Evolutionary conservation across 2,797 vertebrate species (phyloP).

Genomic region (Halcyon badia): DNA sequence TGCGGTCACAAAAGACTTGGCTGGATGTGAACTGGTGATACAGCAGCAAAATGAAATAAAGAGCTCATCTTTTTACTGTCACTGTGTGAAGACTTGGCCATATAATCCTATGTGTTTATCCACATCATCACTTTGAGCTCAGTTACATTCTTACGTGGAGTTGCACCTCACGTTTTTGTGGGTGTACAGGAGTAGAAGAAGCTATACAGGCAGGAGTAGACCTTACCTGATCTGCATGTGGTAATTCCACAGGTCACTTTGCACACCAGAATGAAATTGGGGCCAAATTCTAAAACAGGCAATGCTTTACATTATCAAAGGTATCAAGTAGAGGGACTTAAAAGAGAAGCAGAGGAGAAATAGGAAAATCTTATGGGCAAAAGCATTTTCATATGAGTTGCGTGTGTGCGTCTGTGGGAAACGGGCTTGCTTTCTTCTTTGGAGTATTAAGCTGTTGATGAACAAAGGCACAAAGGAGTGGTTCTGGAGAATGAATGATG

Average conservation of each 20-base stretch:
- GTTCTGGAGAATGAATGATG: slow-evolving; percentile 41
- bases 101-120: neutral
- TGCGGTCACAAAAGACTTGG: neutral
- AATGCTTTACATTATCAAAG: neutral
- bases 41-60: neutral
- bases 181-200: neutral
- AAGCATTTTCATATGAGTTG: neutral
- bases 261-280: neutral
- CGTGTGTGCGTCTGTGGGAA: neutral
- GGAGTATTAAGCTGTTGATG: neutral
- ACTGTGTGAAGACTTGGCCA: neutral
- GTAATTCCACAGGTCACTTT: neutral
- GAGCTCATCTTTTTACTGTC: neutral
- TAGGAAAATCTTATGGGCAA: neutral
- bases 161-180: neutral
- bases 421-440: neutral
- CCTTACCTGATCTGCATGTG: neutral
- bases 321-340: neutral
- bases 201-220: neutral
- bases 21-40: neutral
- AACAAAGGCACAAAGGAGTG: slow-evolving; percentile 5
- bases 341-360: neutral
- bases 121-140: neutral
- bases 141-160: fast-evolving
- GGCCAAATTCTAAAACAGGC: neutral